These are phyloP conservation scores for Cliona cf. orientalis DNA, from an alignment of 37 sponge, comb jelly and placozoan species.

Conservation along the genomic window DNA sequence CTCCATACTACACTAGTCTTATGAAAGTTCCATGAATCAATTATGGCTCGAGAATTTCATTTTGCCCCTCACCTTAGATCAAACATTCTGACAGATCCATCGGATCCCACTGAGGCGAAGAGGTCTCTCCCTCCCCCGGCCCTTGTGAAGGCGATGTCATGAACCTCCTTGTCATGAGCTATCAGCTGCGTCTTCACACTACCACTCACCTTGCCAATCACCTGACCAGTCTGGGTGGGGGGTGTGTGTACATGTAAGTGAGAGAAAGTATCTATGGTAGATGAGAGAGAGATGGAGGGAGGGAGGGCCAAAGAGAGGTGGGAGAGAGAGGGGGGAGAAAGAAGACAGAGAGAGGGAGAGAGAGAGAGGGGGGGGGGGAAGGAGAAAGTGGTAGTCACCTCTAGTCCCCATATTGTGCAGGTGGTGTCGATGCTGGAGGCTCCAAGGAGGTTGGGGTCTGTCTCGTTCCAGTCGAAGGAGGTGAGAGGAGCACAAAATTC, in stretches of 20 bases:
- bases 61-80: constrained; percentile 81
- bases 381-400: constrained; percentile 46
- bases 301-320: too few relatives aligned
- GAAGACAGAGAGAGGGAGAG: not conserved
- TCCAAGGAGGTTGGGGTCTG: constrained; percentile 90
- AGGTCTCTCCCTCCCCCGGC: constrained; percentile 86
- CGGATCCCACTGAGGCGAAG: constrained; percentile 96
- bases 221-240: constrained; percentile 78
- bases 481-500: constrained; percentile 98
- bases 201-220: constrained; percentile 82
- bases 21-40: not conserved
- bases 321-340: not conserved
- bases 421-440: constrained; percentile 97
- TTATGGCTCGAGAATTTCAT: not conserved
- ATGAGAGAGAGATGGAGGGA: not conserved
- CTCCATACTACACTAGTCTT: not conserved
- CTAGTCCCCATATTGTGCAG: constrained; percentile 96
- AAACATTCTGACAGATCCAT: constrained; percentile 96
- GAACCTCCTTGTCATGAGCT: constrained; percentile 70
- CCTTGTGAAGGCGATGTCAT: constrained; percentile 94
- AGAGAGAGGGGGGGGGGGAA: not conserved
- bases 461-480: constrained; percentile 98
- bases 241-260: too few relatives aligned
- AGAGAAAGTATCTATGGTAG: too few relatives aligned
- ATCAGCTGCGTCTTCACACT: constrained; percentile 91